A percentile compares a stretch with the other conserved stretches of the same genome.
These are phyloP conservation scores for Bombus haemorrhoidalis DNA, from an alignment of 1,140 invertebrate genomes.

Conservation along the genomic window DNA sequence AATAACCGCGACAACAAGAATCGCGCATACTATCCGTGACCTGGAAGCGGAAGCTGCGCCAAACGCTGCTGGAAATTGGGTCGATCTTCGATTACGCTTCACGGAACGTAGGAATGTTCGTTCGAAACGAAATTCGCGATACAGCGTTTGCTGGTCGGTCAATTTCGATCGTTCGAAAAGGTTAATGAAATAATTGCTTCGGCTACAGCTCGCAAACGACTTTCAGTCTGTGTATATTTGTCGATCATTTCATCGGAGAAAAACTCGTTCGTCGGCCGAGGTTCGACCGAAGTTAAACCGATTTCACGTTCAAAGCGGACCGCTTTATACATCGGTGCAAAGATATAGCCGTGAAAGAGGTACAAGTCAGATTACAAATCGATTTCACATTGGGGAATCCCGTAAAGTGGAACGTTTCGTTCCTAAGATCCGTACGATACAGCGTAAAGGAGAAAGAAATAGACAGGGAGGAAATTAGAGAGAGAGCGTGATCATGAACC, in stretches of 20 bases:
- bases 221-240: background rate
- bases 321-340: background rate
- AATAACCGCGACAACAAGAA: conserved; percentile 10
- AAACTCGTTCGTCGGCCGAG: background rate
- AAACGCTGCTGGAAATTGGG: background rate
- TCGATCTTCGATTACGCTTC: background rate
- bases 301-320: background rate
- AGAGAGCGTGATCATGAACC: background rate
- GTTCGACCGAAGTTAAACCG: background rate
- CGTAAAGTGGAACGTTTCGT: background rate
- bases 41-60: background rate
- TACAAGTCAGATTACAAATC: background rate
- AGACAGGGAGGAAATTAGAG: background rate
- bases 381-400: conserved; percentile 1
- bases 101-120: background rate
- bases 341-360: background rate
- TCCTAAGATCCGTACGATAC: background rate
- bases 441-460: background rate
- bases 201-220: no score
- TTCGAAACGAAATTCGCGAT: background rate
- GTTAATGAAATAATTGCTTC: background rate
- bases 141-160: background rate
- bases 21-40: background rate
- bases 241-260: background rate
- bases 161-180: background rate